Base-by-base conservation (phyloP, 1,140 invertebrate species). In the Cydia fagiglandana region DNA sequence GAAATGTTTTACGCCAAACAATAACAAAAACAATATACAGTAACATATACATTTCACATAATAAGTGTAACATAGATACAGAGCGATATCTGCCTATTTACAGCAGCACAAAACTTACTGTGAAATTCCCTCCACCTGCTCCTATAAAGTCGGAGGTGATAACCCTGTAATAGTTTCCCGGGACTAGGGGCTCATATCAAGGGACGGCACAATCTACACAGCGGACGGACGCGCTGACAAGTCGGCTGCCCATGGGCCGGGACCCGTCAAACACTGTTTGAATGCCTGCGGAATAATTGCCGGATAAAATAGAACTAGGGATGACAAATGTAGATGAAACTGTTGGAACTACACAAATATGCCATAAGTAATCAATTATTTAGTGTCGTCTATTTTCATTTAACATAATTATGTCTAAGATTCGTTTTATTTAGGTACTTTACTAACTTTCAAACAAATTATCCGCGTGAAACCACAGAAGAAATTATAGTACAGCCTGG, bases 161-260 rank as follows among this genome's bases (percentile, higher is more conserved):
- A 0, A 97, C 83, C 61, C 93, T 94, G 84, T 97, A 97, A 73
- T 93, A 91, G 79, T 94, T 86, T 10, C 94, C 88, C 2, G 83
- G 30, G 20, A 91, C 82, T 12, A 96, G 77, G 0, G 93, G 80
- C 74, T 95, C 93, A 79, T 95, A 97, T 28, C 76, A 82, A 0
- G 96, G 96, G 12, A 95, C 88, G 2, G 93, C 85, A 82, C 96
- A 97, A 7, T 94, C 88, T 12, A 93, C 92, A 80, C 96, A 97
- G 12, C 95, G 94, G 0, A 94, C 92, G 24, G 93, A 83, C 0
- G 95, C 86, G 6, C 93, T 91, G 4, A 94, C 80, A 0, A 96
- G 95, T 9, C 96, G 88, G 4, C 92, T 86, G 30, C 94, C 94
- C 2, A 91, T 74, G 0, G 95, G 94, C 74, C 91, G 86, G 1